Conservation (phyloP, 2,113 vertebrate species). For the Anarrhichthys ocellatus region DNA sequence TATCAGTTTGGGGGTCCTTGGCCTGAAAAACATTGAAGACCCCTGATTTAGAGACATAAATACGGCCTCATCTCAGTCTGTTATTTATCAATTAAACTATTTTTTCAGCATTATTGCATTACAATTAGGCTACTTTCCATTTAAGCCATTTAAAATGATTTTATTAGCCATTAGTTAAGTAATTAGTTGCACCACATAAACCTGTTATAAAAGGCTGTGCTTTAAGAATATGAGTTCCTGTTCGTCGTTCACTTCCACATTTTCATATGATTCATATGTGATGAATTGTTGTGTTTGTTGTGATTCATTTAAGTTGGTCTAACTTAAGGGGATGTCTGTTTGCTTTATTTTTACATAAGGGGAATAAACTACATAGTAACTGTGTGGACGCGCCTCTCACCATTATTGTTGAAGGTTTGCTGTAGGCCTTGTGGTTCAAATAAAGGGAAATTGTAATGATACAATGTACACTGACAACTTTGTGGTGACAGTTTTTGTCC, state of each 20-base stretch:
- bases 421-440: not conserved
- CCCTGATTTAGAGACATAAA: not conserved
- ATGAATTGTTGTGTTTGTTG: not conserved
- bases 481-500: not conserved
- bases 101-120: not conserved
- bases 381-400: not conserved
- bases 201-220: not conserved
- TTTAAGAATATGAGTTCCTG: not conserved
- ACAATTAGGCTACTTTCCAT: not conserved
- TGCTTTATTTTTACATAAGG: not conserved
- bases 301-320: not conserved
- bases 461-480: too few species aligned
- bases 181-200: not conserved
- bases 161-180: not conserved
- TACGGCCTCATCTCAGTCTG: not conserved
- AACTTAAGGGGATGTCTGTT: not conserved
- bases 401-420: not conserved
- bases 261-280: not conserved
- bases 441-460: not conserved
- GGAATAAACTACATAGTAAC: not conserved
- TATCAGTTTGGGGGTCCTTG: too few species aligned
- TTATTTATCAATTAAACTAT: not conserved
- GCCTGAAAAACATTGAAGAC: too few species aligned
- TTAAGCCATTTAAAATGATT: not conserved
- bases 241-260: not conserved